These are phyloP conservation scores for Sebastolobus alascanus DNA, from an alignment of 2,797 vertebrate genomes.

Conservation along the genomic window DNA sequence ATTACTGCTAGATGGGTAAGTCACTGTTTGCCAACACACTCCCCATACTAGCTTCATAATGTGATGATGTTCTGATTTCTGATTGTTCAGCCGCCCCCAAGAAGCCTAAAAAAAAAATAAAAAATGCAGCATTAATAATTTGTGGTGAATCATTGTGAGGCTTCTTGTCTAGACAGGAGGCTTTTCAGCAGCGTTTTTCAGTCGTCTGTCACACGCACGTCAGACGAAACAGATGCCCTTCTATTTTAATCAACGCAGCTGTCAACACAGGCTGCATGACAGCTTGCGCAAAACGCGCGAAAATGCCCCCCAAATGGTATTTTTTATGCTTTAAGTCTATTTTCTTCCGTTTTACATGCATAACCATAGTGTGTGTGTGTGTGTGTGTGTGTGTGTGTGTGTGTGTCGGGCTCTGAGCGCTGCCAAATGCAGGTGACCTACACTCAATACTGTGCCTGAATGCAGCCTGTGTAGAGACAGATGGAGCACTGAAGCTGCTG, in stretches of 20 bases:
- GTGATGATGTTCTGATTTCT: neutral
- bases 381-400: neutral
- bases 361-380: neutral
- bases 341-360: neutral
- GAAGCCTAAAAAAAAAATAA: neutral
- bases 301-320: neutral
- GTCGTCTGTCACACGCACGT: neutral
- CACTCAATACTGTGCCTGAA: neutral
- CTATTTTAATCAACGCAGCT: constrained; percentile 6
- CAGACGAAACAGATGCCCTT: neutral
- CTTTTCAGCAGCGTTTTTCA: neutral
- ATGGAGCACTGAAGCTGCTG: neutral
- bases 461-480: neutral
- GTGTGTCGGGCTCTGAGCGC: neutral
- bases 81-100: neutral
- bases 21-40: neutral
- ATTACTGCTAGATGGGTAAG: neutral
- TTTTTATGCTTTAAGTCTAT: neutral
- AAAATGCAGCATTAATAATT: neutral
- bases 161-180: neutral
- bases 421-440: neutral
- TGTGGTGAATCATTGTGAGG: neutral
- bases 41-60: neutral
- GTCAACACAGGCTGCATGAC: neutral
- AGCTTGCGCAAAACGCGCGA: neutral